These are phyloP conservation scores for Penaeus chinensis DNA, from an alignment of 1,140 invertebrate genomes.

Conservation along the genomic window DNA sequence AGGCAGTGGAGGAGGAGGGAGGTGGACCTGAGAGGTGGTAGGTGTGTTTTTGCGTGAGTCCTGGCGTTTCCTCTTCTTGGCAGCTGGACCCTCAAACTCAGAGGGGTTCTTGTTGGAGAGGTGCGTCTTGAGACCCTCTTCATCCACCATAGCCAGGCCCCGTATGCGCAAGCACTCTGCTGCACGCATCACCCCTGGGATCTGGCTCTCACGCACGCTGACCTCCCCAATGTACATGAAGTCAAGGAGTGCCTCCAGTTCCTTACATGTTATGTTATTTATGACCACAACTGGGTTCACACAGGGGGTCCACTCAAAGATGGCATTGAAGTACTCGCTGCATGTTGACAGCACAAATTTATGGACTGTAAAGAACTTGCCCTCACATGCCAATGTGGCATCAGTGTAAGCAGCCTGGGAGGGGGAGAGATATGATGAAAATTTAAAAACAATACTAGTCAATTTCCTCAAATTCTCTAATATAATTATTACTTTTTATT, in stretches of 20 bases:
- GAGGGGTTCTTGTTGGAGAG: neutral
- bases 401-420: constrained; percentile 59
- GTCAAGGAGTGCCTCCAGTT: constrained; percentile 58
- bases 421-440: constrained; percentile 19
- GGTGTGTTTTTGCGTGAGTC: neutral
- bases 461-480: too few species aligned
- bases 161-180: constrained; percentile 57
- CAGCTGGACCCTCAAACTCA: too few species aligned
- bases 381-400: constrained; percentile 63
- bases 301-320: constrained; percentile 63
- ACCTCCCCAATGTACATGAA: constrained; percentile 63
- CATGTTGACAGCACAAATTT: constrained; percentile 63
- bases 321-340: constrained; percentile 61
- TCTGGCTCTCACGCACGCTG: constrained; percentile 53
- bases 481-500: too few species aligned
- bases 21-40: constrained; percentile 2
- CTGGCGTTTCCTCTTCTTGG: neutral
- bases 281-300: constrained; percentile 62
- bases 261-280: constrained; percentile 55
- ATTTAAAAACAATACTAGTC: neutral
- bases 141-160: constrained; percentile 56
- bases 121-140: constrained; percentile 23
- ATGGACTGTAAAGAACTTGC: constrained; percentile 60
- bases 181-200: constrained; percentile 50
- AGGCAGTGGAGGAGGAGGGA: neutral